These are phyloP conservation scores for Pollimyrus isidori DNA, from an alignment of 2,113 vertebrate genomes.

Conservation along the genomic window DNA sequence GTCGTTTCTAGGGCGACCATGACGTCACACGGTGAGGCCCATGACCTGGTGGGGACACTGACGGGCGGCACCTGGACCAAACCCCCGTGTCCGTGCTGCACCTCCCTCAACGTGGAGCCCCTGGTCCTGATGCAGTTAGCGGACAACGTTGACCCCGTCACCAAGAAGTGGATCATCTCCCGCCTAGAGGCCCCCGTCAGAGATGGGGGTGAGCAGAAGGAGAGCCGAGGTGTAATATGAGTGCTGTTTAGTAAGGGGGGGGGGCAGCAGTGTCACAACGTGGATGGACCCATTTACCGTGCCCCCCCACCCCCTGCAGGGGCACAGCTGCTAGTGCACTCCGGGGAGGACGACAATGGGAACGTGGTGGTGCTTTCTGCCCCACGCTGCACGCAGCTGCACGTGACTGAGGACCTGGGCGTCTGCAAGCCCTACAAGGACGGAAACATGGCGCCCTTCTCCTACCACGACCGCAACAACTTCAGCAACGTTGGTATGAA, in stretches of 20 bases:
- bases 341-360: slow-evolving; percentile 60
- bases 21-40: background rate
- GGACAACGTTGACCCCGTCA: slow-evolving; percentile 45
- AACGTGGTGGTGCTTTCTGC: slow-evolving; percentile 62
- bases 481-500: slow-evolving; percentile 51
- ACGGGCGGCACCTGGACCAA: slow-evolving; percentile 52
- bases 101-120: slow-evolving; percentile 49
- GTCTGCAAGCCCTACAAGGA: slow-evolving; percentile 54
- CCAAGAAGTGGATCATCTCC: slow-evolving; percentile 63
- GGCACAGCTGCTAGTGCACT: slow-evolving; percentile 58
- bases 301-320: slow-evolving; percentile 37
- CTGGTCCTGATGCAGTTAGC: slow-evolving; percentile 60
- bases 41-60: background rate
- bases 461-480: slow-evolving; percentile 52
- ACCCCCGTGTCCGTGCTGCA: slow-evolving; percentile 59
- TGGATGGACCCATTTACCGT: background rate
- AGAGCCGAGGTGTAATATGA: background rate
- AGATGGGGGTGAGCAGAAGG: slow-evolving; percentile 53
- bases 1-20: background rate
- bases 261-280: background rate
- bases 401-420: slow-evolving; percentile 58
- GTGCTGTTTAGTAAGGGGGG: background rate
- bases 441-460: slow-evolving; percentile 60
- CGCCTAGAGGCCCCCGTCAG: slow-evolving; percentile 49
- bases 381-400: slow-evolving; percentile 58